A percentile compares a stretch with the other conserved stretches of the same genome.
Evolutionary conservation across 2,888 invertebrate species (phyloP).

Genomic region (Pseudoips prasinana): DNA sequence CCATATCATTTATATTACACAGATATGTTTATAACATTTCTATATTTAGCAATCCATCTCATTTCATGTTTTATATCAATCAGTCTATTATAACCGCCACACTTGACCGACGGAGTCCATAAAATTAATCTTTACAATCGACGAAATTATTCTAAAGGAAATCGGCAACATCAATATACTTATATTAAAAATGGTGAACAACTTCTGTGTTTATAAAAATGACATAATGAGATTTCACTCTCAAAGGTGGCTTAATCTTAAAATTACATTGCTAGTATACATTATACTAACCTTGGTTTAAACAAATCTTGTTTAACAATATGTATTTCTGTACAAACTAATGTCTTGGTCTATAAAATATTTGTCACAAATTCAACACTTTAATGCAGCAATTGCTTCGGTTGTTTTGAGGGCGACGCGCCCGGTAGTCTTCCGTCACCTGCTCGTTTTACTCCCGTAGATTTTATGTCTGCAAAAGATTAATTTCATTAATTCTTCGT

Average conservation of each 20-base stretch:
- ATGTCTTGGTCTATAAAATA: constrained; percentile 37
- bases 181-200: constrained; percentile 8
- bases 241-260: constrained; percentile 28
- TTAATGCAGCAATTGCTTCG: constrained; percentile 70
- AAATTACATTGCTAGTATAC: constrained; percentile 24
- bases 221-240: constrained; percentile 36
- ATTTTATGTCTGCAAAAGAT: constrained; percentile 63
- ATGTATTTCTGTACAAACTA: constrained; percentile 39
- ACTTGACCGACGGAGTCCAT: constrained; percentile 26
- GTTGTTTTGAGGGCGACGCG: constrained; percentile 76
- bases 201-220: constrained; percentile 19
- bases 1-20: constrained; percentile 52
- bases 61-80: constrained; percentile 35
- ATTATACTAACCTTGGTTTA: constrained; percentile 31
- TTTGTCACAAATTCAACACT: constrained; percentile 35
- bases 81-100: constrained; percentile 35
- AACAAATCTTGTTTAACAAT: constrained; percentile 31
- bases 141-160: constrained; percentile 18
- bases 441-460: constrained; percentile 69
- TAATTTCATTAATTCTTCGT: no score
- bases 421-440: constrained; percentile 72
- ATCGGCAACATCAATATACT: constrained; percentile 9
- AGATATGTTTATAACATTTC: constrained; percentile 52
- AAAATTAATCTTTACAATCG: constrained; percentile 30
- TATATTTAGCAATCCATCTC: constrained; percentile 39